These are phyloP conservation scores for Theocolax elegans DNA, from an alignment of 1,140 invertebrate genomes.

Conservation along the genomic window DNA sequence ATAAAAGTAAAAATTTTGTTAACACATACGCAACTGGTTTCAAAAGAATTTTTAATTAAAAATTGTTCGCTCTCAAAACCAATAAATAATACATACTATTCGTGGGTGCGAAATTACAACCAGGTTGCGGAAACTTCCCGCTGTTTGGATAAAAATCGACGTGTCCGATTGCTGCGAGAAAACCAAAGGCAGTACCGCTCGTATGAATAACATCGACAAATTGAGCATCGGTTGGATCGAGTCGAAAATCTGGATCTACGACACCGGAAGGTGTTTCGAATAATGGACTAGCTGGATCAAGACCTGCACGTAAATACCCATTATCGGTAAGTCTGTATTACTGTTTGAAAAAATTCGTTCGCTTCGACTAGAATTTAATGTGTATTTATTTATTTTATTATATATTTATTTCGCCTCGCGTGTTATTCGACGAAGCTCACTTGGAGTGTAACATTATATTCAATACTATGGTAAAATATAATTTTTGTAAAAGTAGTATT, in stretches of 20 bases:
- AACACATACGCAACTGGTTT: too few species aligned
- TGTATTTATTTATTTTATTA: too few species aligned
- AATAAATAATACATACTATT: conserved; percentile 44
- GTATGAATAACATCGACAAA: conserved; percentile 72
- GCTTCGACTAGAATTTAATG: too few species aligned
- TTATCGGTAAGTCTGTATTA: neutral
- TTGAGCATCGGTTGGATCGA: conserved; percentile 65
- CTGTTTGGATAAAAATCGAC: conserved; percentile 69
- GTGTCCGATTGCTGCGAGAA: conserved; percentile 61
- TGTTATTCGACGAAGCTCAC: too few species aligned
- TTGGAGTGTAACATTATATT: too few species aligned
- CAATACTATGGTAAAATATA: too few species aligned
- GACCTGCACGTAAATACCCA: conserved; percentile 51
- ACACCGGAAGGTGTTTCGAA: conserved; percentile 58
- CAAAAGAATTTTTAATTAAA: too few species aligned
- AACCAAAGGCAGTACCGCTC: conserved; percentile 63
- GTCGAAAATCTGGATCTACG: conserved; percentile 57
- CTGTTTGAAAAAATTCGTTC: conserved; percentile 8
- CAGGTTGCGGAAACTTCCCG: conserved; percentile 62
- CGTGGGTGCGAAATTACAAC: conserved; percentile 54
- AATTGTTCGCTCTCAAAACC: neutral
- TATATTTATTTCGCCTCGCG: too few species aligned
- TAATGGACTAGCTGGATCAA: conserved; percentile 70
- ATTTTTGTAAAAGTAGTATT: too few species aligned
- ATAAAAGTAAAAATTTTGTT: too few species aligned